phyloP scores from a whole-genome alignment of 1,140 invertebrate species.

The Drosophila guanche region DNA sequence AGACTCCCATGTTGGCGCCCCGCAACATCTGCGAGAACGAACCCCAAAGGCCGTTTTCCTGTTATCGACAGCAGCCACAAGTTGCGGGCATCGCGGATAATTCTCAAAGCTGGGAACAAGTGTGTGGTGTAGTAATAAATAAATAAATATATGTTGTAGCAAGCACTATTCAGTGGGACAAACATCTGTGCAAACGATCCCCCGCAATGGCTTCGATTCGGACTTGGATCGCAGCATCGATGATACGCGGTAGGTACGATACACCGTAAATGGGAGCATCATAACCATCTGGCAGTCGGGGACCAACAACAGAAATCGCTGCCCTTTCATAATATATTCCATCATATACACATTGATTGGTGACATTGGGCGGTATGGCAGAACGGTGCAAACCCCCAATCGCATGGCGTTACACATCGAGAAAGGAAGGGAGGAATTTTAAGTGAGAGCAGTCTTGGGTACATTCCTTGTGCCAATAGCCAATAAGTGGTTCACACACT shows the following conservation, averaged over 20 bases:
- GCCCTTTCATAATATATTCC: too few relatives aligned
- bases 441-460: too few relatives aligned
- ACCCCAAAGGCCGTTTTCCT: background rate
- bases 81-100: slow-evolving; percentile 60
- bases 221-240: slow-evolving; percentile 30
- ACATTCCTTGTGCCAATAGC: too few relatives aligned
- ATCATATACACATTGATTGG: slow-evolving; percentile 52
- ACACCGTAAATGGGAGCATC: slow-evolving; percentile 3
- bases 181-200: slow-evolving; percentile 18
- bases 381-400: too few relatives aligned
- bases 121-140: background rate
- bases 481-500: too few relatives aligned
- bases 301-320: too few relatives aligned
- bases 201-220: slow-evolving; percentile 36
- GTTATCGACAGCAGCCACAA: slow-evolving; percentile 66
- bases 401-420: slow-evolving; percentile 9
- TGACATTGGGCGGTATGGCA: slow-evolving; percentile 10
- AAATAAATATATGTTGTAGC: slow-evolving; percentile 15
- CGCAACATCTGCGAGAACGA: slow-evolving; percentile 21
- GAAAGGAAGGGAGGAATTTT: background rate
- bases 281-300: slow-evolving; percentile 11
- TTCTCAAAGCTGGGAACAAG: slow-evolving; percentile 1
- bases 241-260: too few relatives aligned
- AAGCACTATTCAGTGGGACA: background rate
- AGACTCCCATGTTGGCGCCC: background rate